These are phyloP conservation scores for Gymnocephalus cernua DNA, from an alignment of 2,113 vertebrate genomes.

Conservation along the genomic window DNA sequence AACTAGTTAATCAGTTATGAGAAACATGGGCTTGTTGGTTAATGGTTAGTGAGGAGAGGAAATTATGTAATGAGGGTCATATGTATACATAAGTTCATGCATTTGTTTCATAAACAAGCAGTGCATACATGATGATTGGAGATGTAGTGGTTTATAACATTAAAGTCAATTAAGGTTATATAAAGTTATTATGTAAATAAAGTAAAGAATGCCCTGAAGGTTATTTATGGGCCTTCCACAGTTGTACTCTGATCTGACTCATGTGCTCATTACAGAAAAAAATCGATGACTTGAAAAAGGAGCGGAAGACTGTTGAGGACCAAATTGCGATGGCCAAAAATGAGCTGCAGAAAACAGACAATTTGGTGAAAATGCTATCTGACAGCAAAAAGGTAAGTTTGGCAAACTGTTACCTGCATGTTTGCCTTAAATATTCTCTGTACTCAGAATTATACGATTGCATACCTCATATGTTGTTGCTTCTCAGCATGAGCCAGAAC, in stretches of 20 bases:
- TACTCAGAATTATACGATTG: not conserved
- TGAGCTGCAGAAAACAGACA: conserved; percentile 84
- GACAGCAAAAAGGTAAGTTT: conserved; percentile 89
- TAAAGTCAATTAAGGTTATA: not conserved
- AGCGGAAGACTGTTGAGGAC: conserved; percentile 80
- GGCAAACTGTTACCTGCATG: not conserved
- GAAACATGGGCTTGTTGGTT: not conserved
- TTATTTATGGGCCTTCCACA: not conserved
- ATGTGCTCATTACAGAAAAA: conserved; percentile 81
- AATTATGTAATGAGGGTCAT: not conserved
- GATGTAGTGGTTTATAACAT: not conserved
- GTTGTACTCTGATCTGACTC: not conserved
- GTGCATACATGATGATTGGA: not conserved
- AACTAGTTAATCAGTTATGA: not conserved
- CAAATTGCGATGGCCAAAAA: conserved; percentile 83
- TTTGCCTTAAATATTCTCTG: not conserved
- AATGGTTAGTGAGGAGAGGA: not conserved
- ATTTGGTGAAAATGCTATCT: conserved; percentile 79
- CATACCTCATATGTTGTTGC: not conserved
- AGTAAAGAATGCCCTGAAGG: not conserved
- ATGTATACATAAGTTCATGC: not conserved
- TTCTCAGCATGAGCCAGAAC: not conserved
- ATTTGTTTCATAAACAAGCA: not conserved
- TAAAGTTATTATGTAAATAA: not conserved
- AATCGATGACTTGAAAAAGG: conserved; percentile 80